Base-by-base conservation (phyloP, 2,797 vertebrate genomes). In the Sebastes steindachneri region DNA sequence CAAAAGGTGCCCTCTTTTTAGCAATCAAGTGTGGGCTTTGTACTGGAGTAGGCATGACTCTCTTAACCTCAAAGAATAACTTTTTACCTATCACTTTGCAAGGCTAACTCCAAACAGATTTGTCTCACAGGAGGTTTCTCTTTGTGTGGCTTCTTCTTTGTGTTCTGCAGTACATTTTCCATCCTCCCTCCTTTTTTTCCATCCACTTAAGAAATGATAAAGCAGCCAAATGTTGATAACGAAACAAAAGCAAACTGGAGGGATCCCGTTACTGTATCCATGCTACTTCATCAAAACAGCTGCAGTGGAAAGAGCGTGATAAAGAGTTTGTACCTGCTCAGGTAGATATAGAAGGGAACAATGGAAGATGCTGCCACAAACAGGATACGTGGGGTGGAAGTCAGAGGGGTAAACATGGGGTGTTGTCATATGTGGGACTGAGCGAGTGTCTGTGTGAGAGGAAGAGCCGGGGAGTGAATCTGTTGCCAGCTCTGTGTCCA, bases 351-450 rank as follows among this genome's bases (percentile, higher is more conserved):
- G 51, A 77, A 23, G 2, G 57, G 66, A 84, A 93, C 88, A 92
- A 93, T 85, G 74, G 81, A 69, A 28, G 88, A 85, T 73, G 85
- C 82, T 82, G 78, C 88, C 37, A 48, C 91, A 94, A 94, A 95
- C 94, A 95, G 92, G 94, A 95, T 94, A 92, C 23, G 82, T 64
- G 78, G 84, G 89, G 82, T 82, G 80, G 75, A 84, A 73, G 79
- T 77, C 79, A 60, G 63, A 37, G 73, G 72, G 76, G 86, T 93
- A 94, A 95, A 94, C 93, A 94, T 28, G 58, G 78, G 58, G 48
- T 92, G 90, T 83, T 95, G 93, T 95, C 90, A 94, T 91, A 93
- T 94, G 93, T 91, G 93, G 92, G 92, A 87, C 77, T 78, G 60
- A 75, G 74, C n/a, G 33, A 66, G 75, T 79, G 62, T 73, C 48